Base-by-base conservation (phyloP, 2,797 vertebrate genomes). In the Sebastiscus tertius region DNA sequence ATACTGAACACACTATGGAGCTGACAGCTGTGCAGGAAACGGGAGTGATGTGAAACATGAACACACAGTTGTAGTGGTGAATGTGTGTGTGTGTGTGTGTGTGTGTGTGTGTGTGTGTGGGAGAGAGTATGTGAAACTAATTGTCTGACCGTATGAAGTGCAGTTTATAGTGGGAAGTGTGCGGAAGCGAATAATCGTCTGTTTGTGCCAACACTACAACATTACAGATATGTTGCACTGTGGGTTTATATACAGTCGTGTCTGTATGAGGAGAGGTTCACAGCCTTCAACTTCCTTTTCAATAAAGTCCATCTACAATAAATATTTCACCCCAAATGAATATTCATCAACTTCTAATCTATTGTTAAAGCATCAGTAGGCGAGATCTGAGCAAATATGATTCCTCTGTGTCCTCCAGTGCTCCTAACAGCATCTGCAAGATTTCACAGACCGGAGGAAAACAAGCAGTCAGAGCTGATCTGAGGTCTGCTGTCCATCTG, bases 1-100 rank as follows among this genome's bases (percentile, higher is more conserved):
- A 77, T 39, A 69, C 49, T 66, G 71, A 62, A 70, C 34, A 70
- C 34, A 16, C 75, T 77, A 61, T 59, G 81, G 72, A 80, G 66
- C 76, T 69, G 75, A 92, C 92, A 94, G 88, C 89, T 93, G 92
- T 82, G 81, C 84, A 87, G 84, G 87, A 91, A 93, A 79, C 84
- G 63, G 75, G 61, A 89, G 85, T 71, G 64, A 85, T 88, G 80
- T 86, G 84, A 89, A 86, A 81, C 78, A 84, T 74, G 75, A 88
- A 80, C 68, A 84, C 6, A 27, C 22, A 77, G 70, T 65, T 74
- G 76, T 18, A 67, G 49, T 33, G 66, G 52, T 82, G 72, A 72
- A 86, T 3, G 55, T 5, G 61, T 63, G 77, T 73, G 73, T 75
- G 84, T 54, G 34, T 61, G 16, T 36, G 10, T 34, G 31, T 33